A percentile compares a stretch with the other conserved stretches of the same genome.
Conservation (phyloP, 2,113 vertebrate genomes). For the Varanus salvator region DNA sequence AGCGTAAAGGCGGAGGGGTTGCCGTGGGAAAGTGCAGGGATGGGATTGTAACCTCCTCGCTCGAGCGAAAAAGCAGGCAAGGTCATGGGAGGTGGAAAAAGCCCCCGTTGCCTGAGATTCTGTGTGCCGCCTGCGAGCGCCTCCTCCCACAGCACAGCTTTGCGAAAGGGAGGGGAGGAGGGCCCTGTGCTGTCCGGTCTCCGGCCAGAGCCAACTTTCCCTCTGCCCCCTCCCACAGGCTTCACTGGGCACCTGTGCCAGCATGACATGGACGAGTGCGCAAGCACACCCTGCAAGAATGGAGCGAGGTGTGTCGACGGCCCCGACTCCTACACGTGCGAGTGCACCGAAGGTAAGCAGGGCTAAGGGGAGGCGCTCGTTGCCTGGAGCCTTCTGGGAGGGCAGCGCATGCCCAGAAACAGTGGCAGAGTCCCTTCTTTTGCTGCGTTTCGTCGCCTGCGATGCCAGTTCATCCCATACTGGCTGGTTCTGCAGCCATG, state of each 20-base stretch:
- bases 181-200: too few species aligned
- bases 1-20: background rate
- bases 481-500: too few species aligned
- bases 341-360: constrained; percentile 90
- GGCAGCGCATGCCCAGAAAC: too few species aligned
- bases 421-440: too few species aligned
- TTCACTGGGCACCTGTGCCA: constrained; percentile 92
- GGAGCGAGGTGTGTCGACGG: constrained; percentile 93
- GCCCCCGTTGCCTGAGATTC: too few species aligned
- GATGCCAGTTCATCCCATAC: too few species aligned
- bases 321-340: constrained; percentile 92
- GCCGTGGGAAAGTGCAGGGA: background rate
- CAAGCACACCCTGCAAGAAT: constrained; percentile 95
- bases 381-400: background rate
- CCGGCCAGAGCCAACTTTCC: background rate
- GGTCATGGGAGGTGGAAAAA: too few species aligned
- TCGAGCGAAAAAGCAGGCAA: too few species aligned
- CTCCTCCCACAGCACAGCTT: too few species aligned
- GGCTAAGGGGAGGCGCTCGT: background rate
- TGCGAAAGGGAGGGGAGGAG: too few species aligned
- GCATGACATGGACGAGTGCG: constrained; percentile 92
- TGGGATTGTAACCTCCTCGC: background rate
- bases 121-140: too few species aligned
- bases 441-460: too few species aligned
- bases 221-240: constrained; percentile 70